These are phyloP conservation scores for Asobara japonica DNA, from an alignment of 1,140 invertebrate genomes.

Conservation along the genomic window DNA sequence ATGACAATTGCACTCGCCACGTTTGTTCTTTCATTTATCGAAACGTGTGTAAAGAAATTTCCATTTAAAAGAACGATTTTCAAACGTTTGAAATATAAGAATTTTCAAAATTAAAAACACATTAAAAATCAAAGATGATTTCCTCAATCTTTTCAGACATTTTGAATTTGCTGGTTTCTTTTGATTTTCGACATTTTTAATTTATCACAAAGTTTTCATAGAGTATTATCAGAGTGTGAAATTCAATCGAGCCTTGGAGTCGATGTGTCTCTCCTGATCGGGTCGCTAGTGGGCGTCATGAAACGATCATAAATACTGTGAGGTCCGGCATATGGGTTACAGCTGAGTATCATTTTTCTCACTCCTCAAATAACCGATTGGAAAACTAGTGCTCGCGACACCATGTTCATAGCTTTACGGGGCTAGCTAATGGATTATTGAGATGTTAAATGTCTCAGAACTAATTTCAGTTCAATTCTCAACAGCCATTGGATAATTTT, in stretches of 20 bases:
- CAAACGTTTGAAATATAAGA: too few species aligned
- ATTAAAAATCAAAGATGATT: too few species aligned
- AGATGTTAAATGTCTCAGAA: slow-evolving; percentile 9
- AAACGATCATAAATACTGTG: slow-evolving; percentile 41
- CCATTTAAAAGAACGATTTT: too few species aligned
- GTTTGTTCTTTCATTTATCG: too few species aligned
- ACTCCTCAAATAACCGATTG: background rate
- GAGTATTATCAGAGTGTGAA: background rate
- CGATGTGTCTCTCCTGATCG: slow-evolving; percentile 12
- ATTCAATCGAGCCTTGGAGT: background rate
- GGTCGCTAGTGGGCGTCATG: slow-evolving; percentile 37
- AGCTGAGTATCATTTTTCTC: background rate
- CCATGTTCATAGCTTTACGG: background rate
- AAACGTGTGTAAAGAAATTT: too few species aligned
- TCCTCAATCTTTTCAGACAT: background rate
- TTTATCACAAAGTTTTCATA: background rate
- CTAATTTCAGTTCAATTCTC: background rate
- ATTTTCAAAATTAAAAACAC: too few species aligned
- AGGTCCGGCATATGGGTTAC: slow-evolving; percentile 5
- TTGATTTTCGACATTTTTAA: too few species aligned
- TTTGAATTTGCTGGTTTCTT: background rate
- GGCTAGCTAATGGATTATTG: background rate
- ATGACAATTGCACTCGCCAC: too few species aligned
- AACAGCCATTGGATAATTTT: background rate
- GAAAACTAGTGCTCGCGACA: slow-evolving; percentile 44